Evolutionary conservation across 2,888 invertebrate species (phyloP).

Genomic region (Ptycholaimellus sp.): DNA sequence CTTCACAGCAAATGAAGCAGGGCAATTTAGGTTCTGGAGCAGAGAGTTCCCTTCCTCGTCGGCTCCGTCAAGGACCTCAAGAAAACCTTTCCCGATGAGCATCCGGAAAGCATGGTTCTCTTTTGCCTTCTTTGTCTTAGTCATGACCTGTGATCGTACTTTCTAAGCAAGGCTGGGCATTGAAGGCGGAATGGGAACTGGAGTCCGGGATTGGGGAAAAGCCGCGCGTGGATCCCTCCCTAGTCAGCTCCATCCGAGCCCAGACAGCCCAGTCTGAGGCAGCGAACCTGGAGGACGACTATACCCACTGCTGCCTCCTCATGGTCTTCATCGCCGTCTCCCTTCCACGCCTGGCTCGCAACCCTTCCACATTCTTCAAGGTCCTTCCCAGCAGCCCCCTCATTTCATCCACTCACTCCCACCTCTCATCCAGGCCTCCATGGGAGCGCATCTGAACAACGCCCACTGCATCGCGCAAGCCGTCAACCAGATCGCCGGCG

Average conservation of each 20-base stretch:
- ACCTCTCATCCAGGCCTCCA: slow-evolving; percentile 1
- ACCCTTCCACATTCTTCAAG: slow-evolving; percentile 4
- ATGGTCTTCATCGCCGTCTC: slow-evolving; percentile 77
- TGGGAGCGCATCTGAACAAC: slow-evolving; percentile 85
- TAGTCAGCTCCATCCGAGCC: slow-evolving; percentile 62
- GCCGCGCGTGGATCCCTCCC: slow-evolving; percentile 78
- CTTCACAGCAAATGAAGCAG: no score
- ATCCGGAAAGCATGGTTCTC: slow-evolving; percentile 5
- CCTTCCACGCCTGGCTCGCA: slow-evolving; percentile 2
- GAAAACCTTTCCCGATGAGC: slow-evolving; percentile 11
- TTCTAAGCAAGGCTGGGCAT: background rate
- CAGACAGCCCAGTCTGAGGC: slow-evolving; percentile 32
- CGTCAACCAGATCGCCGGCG: slow-evolving; percentile 80
- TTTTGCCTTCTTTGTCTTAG: background rate
- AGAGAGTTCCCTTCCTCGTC: slow-evolving; percentile 77
- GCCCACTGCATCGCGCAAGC: slow-evolving; percentile 92
- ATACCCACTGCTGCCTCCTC: slow-evolving; percentile 54
- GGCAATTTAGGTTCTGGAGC: slow-evolving; percentile 39
- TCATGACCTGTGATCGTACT: background rate
- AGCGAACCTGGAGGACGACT: slow-evolving; percentile 18
- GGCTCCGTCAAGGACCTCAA: slow-evolving; percentile 47
- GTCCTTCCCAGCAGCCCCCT: no score
- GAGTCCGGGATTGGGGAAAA: slow-evolving; percentile 77
- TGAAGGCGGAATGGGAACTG: slow-evolving; percentile 73
- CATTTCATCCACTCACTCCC: no score